Base-by-base conservation (phyloP, 1,140 invertebrate species). In the Amyelois transitella region DNA sequence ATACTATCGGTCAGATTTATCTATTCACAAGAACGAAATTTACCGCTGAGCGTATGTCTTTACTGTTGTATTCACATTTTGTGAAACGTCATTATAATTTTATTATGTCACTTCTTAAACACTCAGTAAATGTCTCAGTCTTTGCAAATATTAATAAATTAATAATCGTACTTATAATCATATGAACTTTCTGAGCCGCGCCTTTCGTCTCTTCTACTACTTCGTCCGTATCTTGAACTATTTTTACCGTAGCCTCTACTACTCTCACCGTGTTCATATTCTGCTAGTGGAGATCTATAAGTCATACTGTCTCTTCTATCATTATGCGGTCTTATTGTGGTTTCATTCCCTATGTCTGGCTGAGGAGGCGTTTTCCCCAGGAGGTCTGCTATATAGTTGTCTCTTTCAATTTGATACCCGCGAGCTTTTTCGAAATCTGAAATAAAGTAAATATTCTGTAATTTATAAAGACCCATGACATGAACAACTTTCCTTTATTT, bases 391-490 rank as follows among this genome's bases (percentile, higher is more conserved):
- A 90, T 60, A 61, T 91, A 92, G 53, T 76, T 89, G 8, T 85
- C 62, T 21, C 90, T 87, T 66, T 91, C 91, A 32, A 93, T 91
- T 25, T 85, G 45, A 61, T 93, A 90, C 0, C 92, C 92, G 6
- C 92, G 89, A 2, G 91, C 91, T 12, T 72, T 75, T 58, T 89
- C 77, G 66, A 93, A 93, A 48, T 69, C 92, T 93, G 69, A 18
- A 87, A 86, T 64, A 82, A 64, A 53, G 24, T 18, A 43, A 18
- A 14, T 14, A 19, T 25, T 14, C 12, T 38, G n/a, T 53, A 19
- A 14, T 48, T 18, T 17, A 3, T 2, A n/a, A 6, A 43, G n/a
- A 43, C 4, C 32, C 2, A 4, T n/a, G 32, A 28, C 25, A 28
- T 6, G 10, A 28, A 28, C 10, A 28, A 5, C 25, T 28, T 38